Evolutionary conservation across 2,113 vertebrate species (phyloP), one percentile per base, ranked within the genome.

Genomic region (Bostrychus sinensis): DNA sequence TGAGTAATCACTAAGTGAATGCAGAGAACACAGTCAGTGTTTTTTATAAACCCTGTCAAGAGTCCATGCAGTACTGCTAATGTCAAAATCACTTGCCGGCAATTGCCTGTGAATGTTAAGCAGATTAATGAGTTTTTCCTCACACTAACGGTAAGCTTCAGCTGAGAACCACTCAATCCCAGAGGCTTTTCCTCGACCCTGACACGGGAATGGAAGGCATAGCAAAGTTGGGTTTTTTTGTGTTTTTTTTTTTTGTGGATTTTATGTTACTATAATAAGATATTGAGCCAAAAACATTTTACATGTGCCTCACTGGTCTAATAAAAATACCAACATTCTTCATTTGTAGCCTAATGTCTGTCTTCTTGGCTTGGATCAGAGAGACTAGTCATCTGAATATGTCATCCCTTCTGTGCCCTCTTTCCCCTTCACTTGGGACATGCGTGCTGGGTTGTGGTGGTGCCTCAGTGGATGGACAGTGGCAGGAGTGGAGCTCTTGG

Each of bases 401-500:
- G 71, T 83, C 75, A 79, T 51, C 81, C 68, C 77, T 68, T 79
- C 75, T 86, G 72, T 87, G 73, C 75, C 62, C 78, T 61, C 79
- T 65, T 72, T 59, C 77, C 64, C 77, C 70, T 76, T 66, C 73
- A 45, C 78, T 78, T 67, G 80, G 85, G 76, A 83, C 81, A 32
- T 72, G 79, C 57, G 78, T 79, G 76, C 86, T 74, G 76, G 83
- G 79, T 85, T 85, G 77, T 86, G 85, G 80, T 88, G 85, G 60
- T 77, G 79, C 72, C 77, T 59, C 92, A 99, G 97, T 99, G 75
- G 97, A 99, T 32, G 97, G 97, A 56, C 96, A 98, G 90, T 99
- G 97, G 97, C 96, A 98, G 78, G 97, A 99, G 86, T 99, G 97
- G 97, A 98, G 94, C 74, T 83, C 94, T 0, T 99, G 97, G 97